Base-by-base conservation (phyloP, 2,888 invertebrate genomes). In the Saturnia japonica region DNA sequence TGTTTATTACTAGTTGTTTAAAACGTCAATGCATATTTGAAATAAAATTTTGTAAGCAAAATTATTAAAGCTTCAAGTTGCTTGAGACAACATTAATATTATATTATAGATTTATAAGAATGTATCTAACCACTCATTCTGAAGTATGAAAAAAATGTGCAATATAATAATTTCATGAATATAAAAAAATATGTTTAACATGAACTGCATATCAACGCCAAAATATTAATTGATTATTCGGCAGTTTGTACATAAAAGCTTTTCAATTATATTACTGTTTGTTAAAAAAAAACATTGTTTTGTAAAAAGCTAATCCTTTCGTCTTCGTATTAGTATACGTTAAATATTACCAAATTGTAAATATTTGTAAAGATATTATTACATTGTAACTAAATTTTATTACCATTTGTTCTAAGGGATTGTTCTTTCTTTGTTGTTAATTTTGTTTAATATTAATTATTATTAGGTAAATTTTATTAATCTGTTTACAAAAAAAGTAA, bases 281-380 rank as follows among this genome's bases (percentile, higher is more conserved):
- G 90, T 91, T 90, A 90, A 80, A 60, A 60, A 78, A 79, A n/a
- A n/a, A 80, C 83, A 77, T 88, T 93, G 92, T 92, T 93, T 91
- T 90, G 89, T 91, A 91, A 86, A 90, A 80, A 84, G 70, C 51
- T 89, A 88, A 89, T 85, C 84, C 83, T 88, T 90, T 85, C 80
- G 57, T 90, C 87, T 87, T 88, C 86, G 88, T 91, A 91, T 89
- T 91, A 92, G 90, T 91, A 90, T 93, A 92, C 90, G 91, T 93
- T 80, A 90, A 89, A 83, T 82, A 88, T 85, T 91, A 93, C 93
- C 93, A 93, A 85, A 93, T 88, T 94, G 93, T 93, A 93, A 90
- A 94, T 93, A 93, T 79, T 84, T 93, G 93, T 93, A 93, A 91
- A 93, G 93, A 93, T 94, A 94, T 94, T 93, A 93, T 90, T 88